Evolutionary conservation across 2,797 vertebrate genomes (phyloP), one percentile per base, ranked within the genome.

Genomic region (Parauchenoglanis punctatus): DNA sequence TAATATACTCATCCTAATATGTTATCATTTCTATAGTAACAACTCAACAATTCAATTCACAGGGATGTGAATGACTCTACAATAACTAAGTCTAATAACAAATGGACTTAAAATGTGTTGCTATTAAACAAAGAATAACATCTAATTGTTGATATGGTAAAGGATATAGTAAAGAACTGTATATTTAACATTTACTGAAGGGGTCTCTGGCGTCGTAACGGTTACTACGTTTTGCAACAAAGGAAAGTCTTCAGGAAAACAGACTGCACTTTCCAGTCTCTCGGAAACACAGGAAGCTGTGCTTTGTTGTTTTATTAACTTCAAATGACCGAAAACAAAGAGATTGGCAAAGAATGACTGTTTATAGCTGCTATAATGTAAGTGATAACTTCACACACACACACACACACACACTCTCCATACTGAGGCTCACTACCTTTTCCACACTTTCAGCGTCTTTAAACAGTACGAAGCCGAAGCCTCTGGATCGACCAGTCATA

Each of bases 391-490:
- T 40, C 3, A 40, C 40, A 40, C 40, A 40, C 35, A 35, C 35
- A 35, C 35, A 35, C n/a, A n/a, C n/a, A n/a, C 40, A 40, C 40
- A 40, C 40, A 40, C 40, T 40, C 40, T 40, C 40, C n/a, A n/a
- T 23, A 58, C 7, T 52, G 58, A 78, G 67, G 5, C 81, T 89
- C 89, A 90, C 91, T 95, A 97, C 97, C 97, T 98, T 97, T 92
- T 98, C 97, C 89, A 98, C 97, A 13, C 97, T 97, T 87, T 97
- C 96, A 0, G 97, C 95, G 20, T 97, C 96, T 92, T 97, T 97
- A 94, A 98, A 97, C 91, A 98, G 94, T 46, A 98, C 96, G 91
- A 98, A 98, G 91, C 97, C 97, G 0, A 98, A 97, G 85, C 97
- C 97, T 93, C 97, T 95, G 10, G 97, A 98, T 86, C 97, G 94